Evolutionary conservation across 2,113 vertebrate genomes (phyloP), one percentile per base, ranked within the genome.

Genomic region (Dromas ardeola): DNA sequence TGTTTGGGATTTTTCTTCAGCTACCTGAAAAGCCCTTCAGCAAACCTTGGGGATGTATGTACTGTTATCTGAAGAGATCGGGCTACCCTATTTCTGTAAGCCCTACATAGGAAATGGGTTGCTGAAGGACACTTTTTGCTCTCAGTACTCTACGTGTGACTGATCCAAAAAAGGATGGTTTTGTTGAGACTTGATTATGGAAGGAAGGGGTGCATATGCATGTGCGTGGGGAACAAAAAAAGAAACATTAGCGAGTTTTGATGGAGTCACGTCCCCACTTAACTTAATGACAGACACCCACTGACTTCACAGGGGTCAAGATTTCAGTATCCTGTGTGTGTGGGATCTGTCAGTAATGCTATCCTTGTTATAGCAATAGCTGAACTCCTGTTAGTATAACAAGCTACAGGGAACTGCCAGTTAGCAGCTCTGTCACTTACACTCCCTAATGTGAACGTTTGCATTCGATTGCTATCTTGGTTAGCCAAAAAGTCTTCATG

Each of bases 231-330:
- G 42, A 83, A n/a, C 81, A 96, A 88, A 96, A 96, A 96, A 93
- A 38, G 95, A 85, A 96, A 82, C 91, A 62, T 94, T 6, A 82
- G 30, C 40, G 5, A 2, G 2, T 88, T 93, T 74, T 94, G 92
- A 83, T 0, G 3, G 81, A 95, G 85, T 73, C 32, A 1, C 1
- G 6, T 96, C 95, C 95, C 90, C 50, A 17, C 88, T 88, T 85
- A 95, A 61, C 92, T 90, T 62, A 96, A 85, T 78, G 95, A 50
- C 96, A 97, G 88, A 93, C 96, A 86, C 96, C 97, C 90, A 96
- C 95, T 1, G 14, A 11, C 62, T 97, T 97, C 93, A 73, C 92
- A 93, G 81, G 88, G 96, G 97, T 94, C 96, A 96, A 38, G 85
- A 62, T 83, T 97, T 77, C 90, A n/a, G 90, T 52, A 72, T 65